Evolutionary conservation across 2,113 vertebrate genomes (phyloP).

Genomic region (Cheilinus undulatus): DNA sequence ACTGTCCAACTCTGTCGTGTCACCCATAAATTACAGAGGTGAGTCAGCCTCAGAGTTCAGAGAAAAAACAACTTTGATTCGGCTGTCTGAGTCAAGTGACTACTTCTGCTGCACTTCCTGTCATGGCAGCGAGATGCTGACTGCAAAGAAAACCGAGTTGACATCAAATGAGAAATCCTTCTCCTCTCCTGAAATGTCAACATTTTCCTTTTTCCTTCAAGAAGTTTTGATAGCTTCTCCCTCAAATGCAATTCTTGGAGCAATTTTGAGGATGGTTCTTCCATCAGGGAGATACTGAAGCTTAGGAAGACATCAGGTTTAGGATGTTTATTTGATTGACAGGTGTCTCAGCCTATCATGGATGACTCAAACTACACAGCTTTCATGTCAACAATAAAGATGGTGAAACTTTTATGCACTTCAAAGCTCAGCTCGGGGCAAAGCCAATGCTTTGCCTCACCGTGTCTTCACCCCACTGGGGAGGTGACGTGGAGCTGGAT

Average conservation of each 20-base stretch:
- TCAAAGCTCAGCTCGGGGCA: too few species aligned
- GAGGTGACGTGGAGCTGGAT: too few species aligned
- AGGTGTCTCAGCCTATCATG: neutral
- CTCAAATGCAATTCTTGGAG: neutral
- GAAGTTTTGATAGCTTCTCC: neutral
- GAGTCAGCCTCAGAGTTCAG: conserved; percentile 29
- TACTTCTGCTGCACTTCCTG: conserved; percentile 26
- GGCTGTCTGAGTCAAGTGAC: conserved; percentile 47
- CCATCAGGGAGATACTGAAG: neutral
- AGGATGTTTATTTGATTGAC: conserved; percentile 1
- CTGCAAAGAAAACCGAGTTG: conserved; percentile 26
- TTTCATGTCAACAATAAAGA: neutral
- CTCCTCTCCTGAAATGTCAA: conserved; percentile 2
- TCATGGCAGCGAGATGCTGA: conserved; percentile 41
- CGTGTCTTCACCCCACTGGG: too few species aligned
- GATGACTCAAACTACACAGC: neutral
- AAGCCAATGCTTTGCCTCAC: too few species aligned
- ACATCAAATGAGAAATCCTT: conserved; percentile 31
- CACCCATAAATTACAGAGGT: conserved; percentile 33
- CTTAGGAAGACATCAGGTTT: neutral
- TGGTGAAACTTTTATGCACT: too few species aligned
- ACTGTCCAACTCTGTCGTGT: conserved; percentile 20
- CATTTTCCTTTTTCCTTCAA: neutral
- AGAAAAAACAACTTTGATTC: conserved; percentile 44
- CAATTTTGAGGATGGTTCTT: neutral